phyloP scores from a whole-genome alignment of 2,797 vertebrate genomes.

The Luscinia luscinia region DNA sequence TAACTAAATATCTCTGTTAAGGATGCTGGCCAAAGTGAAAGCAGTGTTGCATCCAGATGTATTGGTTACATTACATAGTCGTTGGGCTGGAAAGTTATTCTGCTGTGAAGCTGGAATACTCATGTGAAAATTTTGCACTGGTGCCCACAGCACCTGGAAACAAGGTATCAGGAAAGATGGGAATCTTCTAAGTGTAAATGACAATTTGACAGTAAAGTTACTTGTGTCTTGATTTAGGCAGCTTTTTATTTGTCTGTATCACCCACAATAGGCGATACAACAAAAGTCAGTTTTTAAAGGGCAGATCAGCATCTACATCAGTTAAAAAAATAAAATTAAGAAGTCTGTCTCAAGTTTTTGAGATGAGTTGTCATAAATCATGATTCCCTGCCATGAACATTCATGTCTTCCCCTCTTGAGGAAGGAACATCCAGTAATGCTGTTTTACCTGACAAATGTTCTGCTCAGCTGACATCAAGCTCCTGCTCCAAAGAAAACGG shows the following conservation, averaged over 20 bases:
- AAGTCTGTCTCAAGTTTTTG: background rate
- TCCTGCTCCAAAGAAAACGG: background rate
- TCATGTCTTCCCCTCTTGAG: background rate
- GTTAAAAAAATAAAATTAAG: too few relatives aligned
- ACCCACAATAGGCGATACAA: accelerated
- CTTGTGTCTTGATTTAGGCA: background rate
- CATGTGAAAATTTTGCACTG: background rate
- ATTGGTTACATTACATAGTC: accelerated
- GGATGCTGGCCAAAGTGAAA: background rate
- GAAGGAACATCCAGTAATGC: background rate
- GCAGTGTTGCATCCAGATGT: too few relatives aligned
- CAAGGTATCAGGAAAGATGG: background rate
- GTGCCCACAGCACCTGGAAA: background rate
- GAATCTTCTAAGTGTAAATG: background rate
- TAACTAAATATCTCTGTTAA: background rate
- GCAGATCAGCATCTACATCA: background rate
- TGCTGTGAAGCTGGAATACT: background rate
- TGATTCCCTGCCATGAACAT: background rate
- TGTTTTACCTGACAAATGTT: background rate
- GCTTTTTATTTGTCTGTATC: background rate
- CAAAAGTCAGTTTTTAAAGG: background rate
- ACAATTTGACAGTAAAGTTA: background rate
- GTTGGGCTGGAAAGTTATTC: background rate
- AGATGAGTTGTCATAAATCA: background rate
- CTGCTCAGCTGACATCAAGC: background rate